Evolutionary conservation across 2,888 invertebrate genomes (phyloP).

Genomic region (Cephus runcator): DNA sequence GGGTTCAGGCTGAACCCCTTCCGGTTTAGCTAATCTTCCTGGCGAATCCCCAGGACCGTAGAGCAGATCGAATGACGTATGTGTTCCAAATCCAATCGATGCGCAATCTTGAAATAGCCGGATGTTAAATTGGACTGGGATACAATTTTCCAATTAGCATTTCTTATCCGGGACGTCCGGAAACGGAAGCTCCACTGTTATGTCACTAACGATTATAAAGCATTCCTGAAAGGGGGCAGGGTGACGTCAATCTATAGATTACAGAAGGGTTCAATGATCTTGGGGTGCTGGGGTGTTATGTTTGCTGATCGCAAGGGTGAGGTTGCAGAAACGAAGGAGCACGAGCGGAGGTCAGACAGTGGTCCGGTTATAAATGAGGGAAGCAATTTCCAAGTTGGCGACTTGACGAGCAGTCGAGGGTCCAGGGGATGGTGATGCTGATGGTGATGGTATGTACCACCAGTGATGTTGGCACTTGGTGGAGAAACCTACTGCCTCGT

Average conservation of each 20-base stretch:
- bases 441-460: neutral
- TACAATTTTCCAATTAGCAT: neutral
- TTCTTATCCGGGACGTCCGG: neutral
- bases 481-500: neutral
- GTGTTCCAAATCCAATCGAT: neutral
- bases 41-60: neutral
- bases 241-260: neutral
- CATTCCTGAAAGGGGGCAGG: neutral
- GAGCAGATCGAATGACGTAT: neutral
- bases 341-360: conserved; percentile 32
- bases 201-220: neutral
- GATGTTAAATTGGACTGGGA: neutral
- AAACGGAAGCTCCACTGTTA: neutral
- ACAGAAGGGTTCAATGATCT: neutral
- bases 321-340: conserved; percentile 31
- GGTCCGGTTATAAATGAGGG: conserved; percentile 55
- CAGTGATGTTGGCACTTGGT: neutral
- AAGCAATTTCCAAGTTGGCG: conserved; percentile 60
- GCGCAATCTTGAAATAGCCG: neutral
- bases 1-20: conserved; percentile 14
- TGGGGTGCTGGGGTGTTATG: neutral
- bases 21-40: neutral
- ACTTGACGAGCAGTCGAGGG: conserved; percentile 46
- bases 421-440: conserved; percentile 5
- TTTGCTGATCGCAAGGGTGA: conserved; percentile 23